These are phyloP conservation scores for Rambutsinella grinnellia DNA, from an alignment of 2,888 invertebrate species.

Conservation along the genomic window DNA sequence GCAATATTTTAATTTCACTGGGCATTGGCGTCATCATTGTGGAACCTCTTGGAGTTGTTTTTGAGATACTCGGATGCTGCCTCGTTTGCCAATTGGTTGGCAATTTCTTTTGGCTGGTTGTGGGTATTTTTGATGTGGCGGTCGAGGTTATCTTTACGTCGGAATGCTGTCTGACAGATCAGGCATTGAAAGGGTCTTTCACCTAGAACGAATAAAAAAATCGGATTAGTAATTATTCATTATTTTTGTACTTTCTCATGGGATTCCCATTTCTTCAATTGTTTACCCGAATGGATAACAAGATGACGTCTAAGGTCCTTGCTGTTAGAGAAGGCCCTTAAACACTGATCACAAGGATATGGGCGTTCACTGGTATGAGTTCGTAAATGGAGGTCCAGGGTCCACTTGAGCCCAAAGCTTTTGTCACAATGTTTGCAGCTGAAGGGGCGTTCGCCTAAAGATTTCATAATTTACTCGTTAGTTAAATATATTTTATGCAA, in stretches of 20 bases:
- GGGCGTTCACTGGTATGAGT: conserved; percentile 73
- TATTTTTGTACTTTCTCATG: too few relatives aligned
- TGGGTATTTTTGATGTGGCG: conserved; percentile 66
- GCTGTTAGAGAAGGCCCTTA: conserved; percentile 77
- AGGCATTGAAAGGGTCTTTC: conserved; percentile 79
- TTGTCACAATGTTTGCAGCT: conserved; percentile 76
- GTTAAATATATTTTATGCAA: too few relatives aligned
- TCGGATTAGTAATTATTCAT: too few relatives aligned
- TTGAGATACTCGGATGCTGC: conserved; percentile 64
- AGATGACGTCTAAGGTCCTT: conserved; percentile 80
- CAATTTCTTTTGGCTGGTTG: conserved; percentile 65
- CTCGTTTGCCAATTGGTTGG: conserved; percentile 65
- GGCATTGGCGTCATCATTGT: too few relatives aligned
- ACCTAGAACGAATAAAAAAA: conserved; percentile 72
- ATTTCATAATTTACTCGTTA: too few relatives aligned
- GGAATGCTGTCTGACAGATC: conserved; percentile 79
- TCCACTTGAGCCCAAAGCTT: conserved; percentile 74
- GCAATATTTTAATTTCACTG: too few relatives aligned
- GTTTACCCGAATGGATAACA: conserved; percentile 77
- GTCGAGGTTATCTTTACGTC: conserved; percentile 82
- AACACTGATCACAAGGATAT: conserved; percentile 77
- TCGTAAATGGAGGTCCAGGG: conserved; percentile 73
- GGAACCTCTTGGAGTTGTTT: too few relatives aligned
- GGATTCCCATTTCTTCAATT: too few relatives aligned
- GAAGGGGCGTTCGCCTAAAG: conserved; percentile 72